phyloP scores from a whole-genome alignment of 1,140 invertebrate genomes.

The Megalopta genalis region DNA sequence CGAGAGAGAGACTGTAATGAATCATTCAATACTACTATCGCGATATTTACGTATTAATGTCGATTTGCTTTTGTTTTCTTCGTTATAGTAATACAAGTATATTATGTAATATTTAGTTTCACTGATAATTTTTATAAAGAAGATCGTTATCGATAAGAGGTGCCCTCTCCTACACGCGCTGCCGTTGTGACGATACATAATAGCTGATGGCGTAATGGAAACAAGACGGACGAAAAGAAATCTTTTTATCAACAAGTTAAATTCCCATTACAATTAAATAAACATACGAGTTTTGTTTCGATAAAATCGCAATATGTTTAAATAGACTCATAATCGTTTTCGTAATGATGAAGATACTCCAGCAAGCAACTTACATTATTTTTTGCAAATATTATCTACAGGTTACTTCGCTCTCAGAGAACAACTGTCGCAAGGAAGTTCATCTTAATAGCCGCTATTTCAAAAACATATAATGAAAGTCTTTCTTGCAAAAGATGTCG shows the following conservation, averaged over 20 bases:
- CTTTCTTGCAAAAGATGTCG: no score
- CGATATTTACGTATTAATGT: background rate
- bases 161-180: background rate
- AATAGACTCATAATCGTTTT: background rate
- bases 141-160: constrained; percentile 30
- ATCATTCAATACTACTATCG: background rate
- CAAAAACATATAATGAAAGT: no score
- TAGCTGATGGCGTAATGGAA: constrained; percentile 18
- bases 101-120: background rate
- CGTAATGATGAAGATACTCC: no score
- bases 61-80: background rate
- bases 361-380: no score
- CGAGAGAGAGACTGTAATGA: background rate
- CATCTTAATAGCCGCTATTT: no score
- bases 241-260: constrained; percentile 35
- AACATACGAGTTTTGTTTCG: no score
- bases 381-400: no score
- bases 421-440: no score
- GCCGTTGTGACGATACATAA: constrained; percentile 7
- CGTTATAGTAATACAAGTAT: background rate
- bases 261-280: constrained; percentile 8
- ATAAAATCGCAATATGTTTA: background rate
- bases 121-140: background rate
- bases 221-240: constrained; percentile 21
- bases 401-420: no score